These are phyloP conservation scores for Acrocyrtus sp. DNA, from an alignment of 2,888 invertebrate species.

Conservation along the genomic window DNA sequence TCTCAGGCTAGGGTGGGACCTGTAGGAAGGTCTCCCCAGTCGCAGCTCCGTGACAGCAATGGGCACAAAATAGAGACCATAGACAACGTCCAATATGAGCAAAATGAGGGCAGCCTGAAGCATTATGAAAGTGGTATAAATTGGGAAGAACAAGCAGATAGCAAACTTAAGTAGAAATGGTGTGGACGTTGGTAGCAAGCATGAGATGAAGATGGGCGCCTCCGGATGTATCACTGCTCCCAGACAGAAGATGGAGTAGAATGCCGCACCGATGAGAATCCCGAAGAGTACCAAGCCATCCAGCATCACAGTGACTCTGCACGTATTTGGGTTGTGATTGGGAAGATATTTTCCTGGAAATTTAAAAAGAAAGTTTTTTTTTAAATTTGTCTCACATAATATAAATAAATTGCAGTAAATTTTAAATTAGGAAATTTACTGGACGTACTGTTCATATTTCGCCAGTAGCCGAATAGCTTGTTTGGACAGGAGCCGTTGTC, in stretches of 20 bases:
- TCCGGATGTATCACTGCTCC: neutral
- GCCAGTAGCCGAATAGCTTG: too few relatives aligned
- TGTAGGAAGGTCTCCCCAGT: neutral
- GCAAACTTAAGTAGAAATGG: neutral
- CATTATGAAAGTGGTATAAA: neutral
- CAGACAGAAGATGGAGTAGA: neutral
- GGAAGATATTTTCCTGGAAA: slow-evolving; percentile 3
- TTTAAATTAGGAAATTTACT: too few relatives aligned
- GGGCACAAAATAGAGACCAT: neutral
- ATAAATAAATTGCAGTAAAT: too few relatives aligned
- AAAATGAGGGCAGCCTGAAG: neutral
- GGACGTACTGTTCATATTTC: too few relatives aligned
- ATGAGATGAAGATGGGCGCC: neutral
- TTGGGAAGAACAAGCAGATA: neutral
- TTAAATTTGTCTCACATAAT: too few relatives aligned
- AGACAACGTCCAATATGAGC: neutral
- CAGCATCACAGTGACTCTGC: neutral
- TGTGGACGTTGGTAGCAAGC: neutral
- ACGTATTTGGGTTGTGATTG: neutral
- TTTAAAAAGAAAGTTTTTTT: too few relatives aligned
- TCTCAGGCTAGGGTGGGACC: neutral
- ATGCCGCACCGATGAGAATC: neutral
- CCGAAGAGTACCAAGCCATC: neutral
- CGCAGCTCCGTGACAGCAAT: neutral
- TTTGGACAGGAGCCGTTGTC: too few relatives aligned